A percentile compares a stretch with the other conserved stretches of the same genome.
Conservation (phyloP, 2,888 invertebrate genomes). For the Gymnosoma rotundatum region DNA sequence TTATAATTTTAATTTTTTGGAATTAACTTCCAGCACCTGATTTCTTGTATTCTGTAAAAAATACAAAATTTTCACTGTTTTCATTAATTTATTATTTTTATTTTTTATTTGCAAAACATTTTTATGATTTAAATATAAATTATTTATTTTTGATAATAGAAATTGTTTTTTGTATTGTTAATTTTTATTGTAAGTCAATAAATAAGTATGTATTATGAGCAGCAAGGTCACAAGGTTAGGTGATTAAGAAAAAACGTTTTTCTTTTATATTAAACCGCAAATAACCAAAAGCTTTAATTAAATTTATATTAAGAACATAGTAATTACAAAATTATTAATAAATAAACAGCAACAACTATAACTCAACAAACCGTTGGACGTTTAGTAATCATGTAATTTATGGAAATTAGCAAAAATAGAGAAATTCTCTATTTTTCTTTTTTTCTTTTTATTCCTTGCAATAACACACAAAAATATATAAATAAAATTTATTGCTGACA, state of each 20-base stretch:
- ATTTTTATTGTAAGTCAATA: not conserved
- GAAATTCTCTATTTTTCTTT: too few relatives aligned
- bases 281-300: conserved; percentile 36
- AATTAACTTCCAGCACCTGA: conserved; percentile 37
- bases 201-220: conserved; percentile 3
- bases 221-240: conserved; percentile 57
- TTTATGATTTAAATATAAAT: conserved; percentile 9
- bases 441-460: too few relatives aligned
- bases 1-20: not conserved
- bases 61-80: not conserved
- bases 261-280: conserved; percentile 9
- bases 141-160: not conserved
- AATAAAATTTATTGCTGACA: too few relatives aligned
- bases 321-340: not conserved
- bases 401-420: too few relatives aligned
- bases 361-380: not conserved
- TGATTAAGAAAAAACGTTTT: conserved; percentile 23
- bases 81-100: not conserved
- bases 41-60: conserved; percentile 12
- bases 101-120: not conserved
- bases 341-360: not conserved
- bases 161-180: conserved; percentile 12
- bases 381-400: not conserved
- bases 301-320: not conserved
- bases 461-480: too few relatives aligned